Percentiles rank a stretch among this genome's conserved stretches.
Evolutionary conservation across 2,113 vertebrate genomes (phyloP).

Genomic region (Lucifuga dentata): DNA sequence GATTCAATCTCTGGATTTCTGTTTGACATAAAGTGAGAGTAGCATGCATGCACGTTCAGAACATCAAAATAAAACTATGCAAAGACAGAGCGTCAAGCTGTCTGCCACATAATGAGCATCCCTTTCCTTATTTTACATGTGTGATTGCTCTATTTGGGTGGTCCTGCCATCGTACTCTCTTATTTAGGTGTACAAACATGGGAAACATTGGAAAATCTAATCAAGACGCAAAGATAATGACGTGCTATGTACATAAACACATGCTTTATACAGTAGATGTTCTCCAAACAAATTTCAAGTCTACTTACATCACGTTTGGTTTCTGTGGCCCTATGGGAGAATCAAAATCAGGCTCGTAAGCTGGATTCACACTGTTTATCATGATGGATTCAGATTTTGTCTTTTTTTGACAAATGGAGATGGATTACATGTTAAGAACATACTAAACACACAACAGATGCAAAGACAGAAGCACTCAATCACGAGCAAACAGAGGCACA

Average conservation of each 20-base stretch:
- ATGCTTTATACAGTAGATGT: conserved; percentile 47
- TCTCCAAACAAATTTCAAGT: conserved; percentile 69
- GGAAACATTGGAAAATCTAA: conserved; percentile 59
- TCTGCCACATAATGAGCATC: conserved; percentile 69
- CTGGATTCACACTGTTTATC: conserved; percentile 21
- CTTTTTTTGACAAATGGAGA: conserved; percentile 44
- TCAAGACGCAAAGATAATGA: conserved; percentile 74
- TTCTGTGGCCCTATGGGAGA: conserved; percentile 26
- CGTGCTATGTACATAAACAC: conserved; percentile 67
- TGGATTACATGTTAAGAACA: conserved; percentile 36
- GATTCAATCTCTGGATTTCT: too few relatives aligned
- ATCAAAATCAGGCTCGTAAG: not conserved
- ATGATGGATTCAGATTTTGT: conserved; percentile 25
- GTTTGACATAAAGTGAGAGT: not conserved
- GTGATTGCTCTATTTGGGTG: conserved; percentile 67
- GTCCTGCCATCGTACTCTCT: conserved; percentile 55
- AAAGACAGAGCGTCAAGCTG: conserved; percentile 55
- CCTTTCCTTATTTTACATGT: conserved; percentile 47
- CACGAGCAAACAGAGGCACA: not conserved
- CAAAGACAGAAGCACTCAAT: conserved; percentile 14
- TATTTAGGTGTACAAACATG: conserved; percentile 66
- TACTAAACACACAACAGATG: not conserved
- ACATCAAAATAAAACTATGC: conserved; percentile 11
- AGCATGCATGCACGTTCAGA: not conserved
- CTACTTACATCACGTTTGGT: conserved; percentile 52